Percentiles rank a stretch among this genome's conserved stretches.
Evolutionary conservation across 2,888 invertebrate species (phyloP).

Genomic region (Hypolimnas misippus): DNA sequence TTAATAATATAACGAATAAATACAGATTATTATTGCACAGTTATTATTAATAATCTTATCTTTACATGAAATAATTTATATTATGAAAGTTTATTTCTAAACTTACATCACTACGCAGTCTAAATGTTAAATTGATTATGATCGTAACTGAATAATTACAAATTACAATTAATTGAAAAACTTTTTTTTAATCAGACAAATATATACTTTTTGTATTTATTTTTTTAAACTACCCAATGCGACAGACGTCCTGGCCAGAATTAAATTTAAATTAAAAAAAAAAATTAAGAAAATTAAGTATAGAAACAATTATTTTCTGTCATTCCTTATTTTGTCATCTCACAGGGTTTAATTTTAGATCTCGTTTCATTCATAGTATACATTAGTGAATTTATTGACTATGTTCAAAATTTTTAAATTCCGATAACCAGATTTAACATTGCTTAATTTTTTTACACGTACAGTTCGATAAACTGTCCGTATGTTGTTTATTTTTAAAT

Average conservation of each 20-base stretch:
- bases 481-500: no score
- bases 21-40: background rate
- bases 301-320: background rate
- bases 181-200: no score
- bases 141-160: background rate
- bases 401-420: no score
- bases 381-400: background rate
- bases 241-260: no score
- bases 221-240: no score
- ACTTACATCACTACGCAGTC: constrained; percentile 27
- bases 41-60: background rate
- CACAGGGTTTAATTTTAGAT: background rate
- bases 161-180: background rate
- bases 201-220: no score
- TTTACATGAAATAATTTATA: constrained; percentile 5
- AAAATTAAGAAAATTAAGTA: background rate
- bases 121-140: constrained; percentile 19
- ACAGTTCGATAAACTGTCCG: no score
- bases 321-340: background rate
- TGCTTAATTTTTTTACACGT: no score
- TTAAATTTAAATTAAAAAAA: background rate
- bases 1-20: background rate
- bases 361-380: background rate
- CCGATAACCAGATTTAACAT: no score
- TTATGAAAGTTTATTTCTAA: constrained; percentile 5